Base-by-base conservation (phyloP, 2,888 invertebrate genomes). In the Ormyrus thymus region DNA sequence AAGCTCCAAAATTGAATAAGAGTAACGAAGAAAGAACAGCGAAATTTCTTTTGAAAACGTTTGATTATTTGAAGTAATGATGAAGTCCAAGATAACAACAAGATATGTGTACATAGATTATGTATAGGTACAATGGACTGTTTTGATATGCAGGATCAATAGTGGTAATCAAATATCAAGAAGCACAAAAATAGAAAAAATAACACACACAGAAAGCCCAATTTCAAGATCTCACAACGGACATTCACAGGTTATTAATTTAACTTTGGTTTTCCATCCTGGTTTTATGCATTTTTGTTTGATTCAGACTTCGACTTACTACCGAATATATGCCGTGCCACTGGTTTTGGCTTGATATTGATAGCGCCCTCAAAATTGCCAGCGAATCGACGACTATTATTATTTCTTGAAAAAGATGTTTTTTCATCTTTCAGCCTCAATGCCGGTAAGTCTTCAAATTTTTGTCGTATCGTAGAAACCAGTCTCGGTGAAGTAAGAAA, bases 401-500 rank as follows among this genome's bases (percentile, higher is more conserved):
- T 70, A 62, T 65, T 73, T 50, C 65, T 68, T 56, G 50, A 71
- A 7, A 62, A 46, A n/a, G 29, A 29, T 29, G 46, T 73, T 51
- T 68, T 76, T 53, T 79, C 77, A 48, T 81, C 77, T 72, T 79
- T 81, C 43, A 81, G 71, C 29, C 81, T 73, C 56, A 81, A 61
- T 6, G 79, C 71, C 9, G 81, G 76, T 50, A 82, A 78, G 73
- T 81, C 77, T 69, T 81, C 81, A 10, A 82, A 79, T 61, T 80
- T 72, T 83, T 81, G 80, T 77, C 81, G 77, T 76, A 88, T 87
- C 6, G 88, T 84, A 6, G 84, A 83, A 15, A 82, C 83, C 64
- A 89, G 76, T 15, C 83, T 84, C 0, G 87, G 86, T 75, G 88
- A 84, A n/a, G 78, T 46, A 15, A 69, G 80, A 68, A 81, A 81